Base-by-base conservation (phyloP, 2,888 invertebrate genomes). In the Druceiella hillmani region DNA sequence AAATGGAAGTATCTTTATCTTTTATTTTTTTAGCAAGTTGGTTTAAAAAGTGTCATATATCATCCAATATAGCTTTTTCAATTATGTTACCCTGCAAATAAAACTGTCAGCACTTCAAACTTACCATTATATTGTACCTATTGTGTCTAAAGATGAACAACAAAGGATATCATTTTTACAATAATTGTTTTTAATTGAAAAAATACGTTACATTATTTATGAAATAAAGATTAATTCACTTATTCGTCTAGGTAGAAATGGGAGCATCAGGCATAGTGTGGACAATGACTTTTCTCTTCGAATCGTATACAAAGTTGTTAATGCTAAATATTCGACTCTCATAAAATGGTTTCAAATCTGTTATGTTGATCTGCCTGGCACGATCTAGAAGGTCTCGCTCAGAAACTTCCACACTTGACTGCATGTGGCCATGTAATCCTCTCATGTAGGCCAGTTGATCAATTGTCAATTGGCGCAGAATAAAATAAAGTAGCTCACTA, bases 401-500 rank as follows among this genome's bases (percentile, higher is more conserved):
- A 80, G 79, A 70, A 89, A 91, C 25, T 66, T 94, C 90, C 10
- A 98, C 81, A 13, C 81, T 78, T 1, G 79, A 66, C 37, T 81
- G 77, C 1, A 74, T 73, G 30, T 78, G 77, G 34, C 84, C 83
- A 50, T 78, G 78, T 3, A 79, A 57, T 35, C 81, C 78, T 46
- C 84, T 71, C 69, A 88, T 81, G 59, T 89, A 95, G 0, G 87
- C 80, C 39, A 93, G 67, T 56, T 94, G 92, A 62, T 98, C 97
- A 57, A 90, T 79, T 0, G 91, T 83, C 40, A 99, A 76, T 56
- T 98, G 95, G 13, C 94, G 85, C 35, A 99, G 75, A 48, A 98
- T 85, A 64, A 94, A 99, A 66, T 95, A 89, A 0, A 99, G 69
- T 14, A 99, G 74, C 59, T 99, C 98, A 53, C 93, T 90, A 72